phyloP scores from a whole-genome alignment of 2,888 invertebrate species.

The Andrena camellia region DNA sequence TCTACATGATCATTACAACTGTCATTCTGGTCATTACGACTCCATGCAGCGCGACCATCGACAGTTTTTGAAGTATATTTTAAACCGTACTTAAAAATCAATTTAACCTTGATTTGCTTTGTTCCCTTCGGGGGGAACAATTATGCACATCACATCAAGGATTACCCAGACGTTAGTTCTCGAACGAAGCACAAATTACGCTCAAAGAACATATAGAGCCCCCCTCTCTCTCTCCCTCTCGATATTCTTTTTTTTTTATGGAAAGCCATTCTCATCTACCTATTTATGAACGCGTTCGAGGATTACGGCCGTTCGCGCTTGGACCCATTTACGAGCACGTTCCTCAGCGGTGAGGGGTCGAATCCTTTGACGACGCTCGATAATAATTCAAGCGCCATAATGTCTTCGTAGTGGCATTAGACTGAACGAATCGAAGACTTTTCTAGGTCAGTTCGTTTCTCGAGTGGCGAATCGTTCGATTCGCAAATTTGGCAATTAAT shows the following conservation, averaged over 20 bases:
- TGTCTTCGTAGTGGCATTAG: slow-evolving; percentile 9
- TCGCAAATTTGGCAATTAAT: slow-evolving; percentile 30
- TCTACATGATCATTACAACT: too few relatives aligned
- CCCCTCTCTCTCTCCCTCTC: background rate
- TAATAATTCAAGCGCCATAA: slow-evolving; percentile 45
- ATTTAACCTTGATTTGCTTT: background rate
- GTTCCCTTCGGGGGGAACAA: background rate
- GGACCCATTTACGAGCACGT: slow-evolving; percentile 36
- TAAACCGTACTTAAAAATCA: background rate
- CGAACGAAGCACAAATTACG: slow-evolving; percentile 7
- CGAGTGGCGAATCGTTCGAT: background rate
- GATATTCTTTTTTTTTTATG: slow-evolving; percentile 38
- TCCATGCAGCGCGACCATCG: background rate
- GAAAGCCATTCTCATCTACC: slow-evolving; percentile 40
- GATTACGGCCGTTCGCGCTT: slow-evolving; percentile 37
- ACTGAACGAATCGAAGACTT: slow-evolving; percentile 19
- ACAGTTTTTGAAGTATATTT: background rate
- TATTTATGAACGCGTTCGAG: slow-evolving; percentile 47
- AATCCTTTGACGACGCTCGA: slow-evolving; percentile 48
- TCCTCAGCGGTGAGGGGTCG: slow-evolving; percentile 16
- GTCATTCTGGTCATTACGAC: background rate
- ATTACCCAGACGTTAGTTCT: background rate
- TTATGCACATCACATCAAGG: too few relatives aligned
- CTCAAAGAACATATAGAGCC: slow-evolving; percentile 23
- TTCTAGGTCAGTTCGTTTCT: slow-evolving; percentile 25